Base-by-base conservation (phyloP, 53 echinoderm and acorn worm species). In the Echinometra lucunter region DNA sequence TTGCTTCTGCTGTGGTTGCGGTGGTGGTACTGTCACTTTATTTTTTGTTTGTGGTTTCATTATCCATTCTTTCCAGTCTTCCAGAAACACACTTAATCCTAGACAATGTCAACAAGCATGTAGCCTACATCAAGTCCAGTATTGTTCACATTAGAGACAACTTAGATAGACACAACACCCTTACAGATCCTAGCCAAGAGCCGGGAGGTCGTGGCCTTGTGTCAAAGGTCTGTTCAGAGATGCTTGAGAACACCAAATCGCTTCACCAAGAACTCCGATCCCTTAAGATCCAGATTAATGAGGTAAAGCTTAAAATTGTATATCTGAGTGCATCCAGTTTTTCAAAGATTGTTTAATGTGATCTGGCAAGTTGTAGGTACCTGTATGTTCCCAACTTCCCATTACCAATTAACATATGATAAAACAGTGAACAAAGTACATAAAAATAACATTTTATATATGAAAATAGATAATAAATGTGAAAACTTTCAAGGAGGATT, bases 71-170 rank as follows among this genome's bases (percentile, higher is more conserved):
- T 58, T 89, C 44, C 97, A 98, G 98, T 90, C 94, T 82, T 32
- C 88, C 74, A 57, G 97, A 98, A 85, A 95, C 97, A 32, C 34
- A 95, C 18, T 95, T 95, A 53, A 96, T 98, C 58, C 49, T 98
- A 15, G 95, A 97, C 66, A 98, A 98, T 60, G 91, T 98, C 17
- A 97, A 83, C 90, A 95, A 96, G 44, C 98, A 98, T 80, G 88
- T 97, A 25, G 89, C 91, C 6, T 98, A 98, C 95, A 97, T 98
- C 55, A 95, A 57, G 82, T 97, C 97, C 87, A 97, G 95, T 80
- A 95, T 98, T 37, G 95, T 56, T 25, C 97, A 98, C 89, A 95
- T 98, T 74, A 95, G 95, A 44, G 94, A 37, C 55, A 97, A 97
- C 92, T 94, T 96, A 95, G 70, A 60, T n/a, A 58, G 70, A 35